Conservation (phyloP, 2,797 vertebrate genomes). For the Tapirus indicus region DNA sequence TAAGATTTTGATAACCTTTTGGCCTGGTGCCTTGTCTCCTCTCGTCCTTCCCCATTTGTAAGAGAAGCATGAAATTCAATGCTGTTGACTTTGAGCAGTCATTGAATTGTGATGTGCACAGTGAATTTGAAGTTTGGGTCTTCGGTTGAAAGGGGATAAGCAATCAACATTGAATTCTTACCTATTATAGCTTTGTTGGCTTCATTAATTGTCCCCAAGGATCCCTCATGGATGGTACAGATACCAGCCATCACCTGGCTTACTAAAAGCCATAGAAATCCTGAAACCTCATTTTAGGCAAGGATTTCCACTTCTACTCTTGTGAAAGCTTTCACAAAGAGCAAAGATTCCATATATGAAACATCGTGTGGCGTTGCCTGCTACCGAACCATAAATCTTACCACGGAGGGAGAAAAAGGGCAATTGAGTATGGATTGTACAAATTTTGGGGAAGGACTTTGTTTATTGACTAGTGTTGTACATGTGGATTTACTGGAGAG, state of each 20-base stretch:
- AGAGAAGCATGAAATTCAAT: slow-evolving; percentile 77
- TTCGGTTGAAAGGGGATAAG: slow-evolving; percentile 42
- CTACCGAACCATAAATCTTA: not conserved
- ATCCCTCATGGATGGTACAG: not conserved
- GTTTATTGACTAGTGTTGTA: not conserved
- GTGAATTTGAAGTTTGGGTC: slow-evolving; percentile 65
- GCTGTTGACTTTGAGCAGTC: slow-evolving; percentile 77
- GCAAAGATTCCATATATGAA: not conserved
- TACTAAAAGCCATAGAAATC: not conserved
- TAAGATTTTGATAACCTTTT: slow-evolving; percentile 49
- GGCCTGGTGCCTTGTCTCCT: slow-evolving; percentile 58
- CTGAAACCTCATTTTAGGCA: not conserved
- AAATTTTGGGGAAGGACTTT: not conserved
- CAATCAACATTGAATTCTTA: not conserved
- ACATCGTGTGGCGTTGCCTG: not conserved
- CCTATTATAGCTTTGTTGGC: not conserved
- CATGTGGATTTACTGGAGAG: not conserved
- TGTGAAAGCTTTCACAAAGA: not conserved
- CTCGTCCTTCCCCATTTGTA: slow-evolving; percentile 78
- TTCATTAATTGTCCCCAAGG: not conserved
- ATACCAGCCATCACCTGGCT: not conserved
- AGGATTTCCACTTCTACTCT: not conserved
- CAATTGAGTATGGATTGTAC: not conserved
- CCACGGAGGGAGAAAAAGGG: not conserved
- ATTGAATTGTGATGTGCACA: slow-evolving; percentile 76